Evolutionary conservation across 2,113 vertebrate species (phyloP).

Genomic region (Vulpes lagopus): DNA sequence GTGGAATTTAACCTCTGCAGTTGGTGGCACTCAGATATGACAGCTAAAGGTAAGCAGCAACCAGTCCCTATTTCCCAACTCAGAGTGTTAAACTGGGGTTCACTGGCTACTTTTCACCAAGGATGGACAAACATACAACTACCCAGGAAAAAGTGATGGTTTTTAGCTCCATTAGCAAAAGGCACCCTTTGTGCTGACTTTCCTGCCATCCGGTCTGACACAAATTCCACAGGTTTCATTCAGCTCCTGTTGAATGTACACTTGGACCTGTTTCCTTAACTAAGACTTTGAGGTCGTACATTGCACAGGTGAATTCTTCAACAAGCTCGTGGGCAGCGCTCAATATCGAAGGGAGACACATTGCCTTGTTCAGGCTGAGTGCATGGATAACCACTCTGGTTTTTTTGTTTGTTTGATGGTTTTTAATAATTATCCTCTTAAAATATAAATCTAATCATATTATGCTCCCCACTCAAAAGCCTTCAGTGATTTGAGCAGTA

Average conservation of each 20-base stretch:
- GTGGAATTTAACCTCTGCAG: slow-evolving; percentile 99
- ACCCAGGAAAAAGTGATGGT: not conserved
- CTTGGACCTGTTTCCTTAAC: not conserved
- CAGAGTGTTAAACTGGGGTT: not conserved
- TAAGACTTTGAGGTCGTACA: not conserved
- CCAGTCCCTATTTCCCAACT: not conserved
- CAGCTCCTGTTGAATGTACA: not conserved
- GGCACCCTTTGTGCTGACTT: not conserved
- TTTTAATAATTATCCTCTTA: not conserved
- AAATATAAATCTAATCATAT: not conserved
- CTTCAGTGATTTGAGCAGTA: not conserved
- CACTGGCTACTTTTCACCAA: not conserved
- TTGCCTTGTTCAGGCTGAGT: not conserved
- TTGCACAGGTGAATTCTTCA: not conserved
- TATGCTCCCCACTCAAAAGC: not conserved
- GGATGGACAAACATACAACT: not conserved
- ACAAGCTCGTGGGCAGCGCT: not conserved
- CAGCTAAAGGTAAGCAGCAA: slow-evolving; percentile 92
- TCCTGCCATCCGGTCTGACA: not conserved
- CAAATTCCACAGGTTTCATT: not conserved
- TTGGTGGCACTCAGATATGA: slow-evolving; percentile 97
- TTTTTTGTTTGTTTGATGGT: not conserved
- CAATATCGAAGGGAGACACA: not conserved
- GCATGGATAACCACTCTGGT: not conserved
- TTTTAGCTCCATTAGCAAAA: slow-evolving; percentile 14